Evolutionary conservation across 2,113 vertebrate genomes (phyloP).

Genomic region (Corythornis cristatus): DNA sequence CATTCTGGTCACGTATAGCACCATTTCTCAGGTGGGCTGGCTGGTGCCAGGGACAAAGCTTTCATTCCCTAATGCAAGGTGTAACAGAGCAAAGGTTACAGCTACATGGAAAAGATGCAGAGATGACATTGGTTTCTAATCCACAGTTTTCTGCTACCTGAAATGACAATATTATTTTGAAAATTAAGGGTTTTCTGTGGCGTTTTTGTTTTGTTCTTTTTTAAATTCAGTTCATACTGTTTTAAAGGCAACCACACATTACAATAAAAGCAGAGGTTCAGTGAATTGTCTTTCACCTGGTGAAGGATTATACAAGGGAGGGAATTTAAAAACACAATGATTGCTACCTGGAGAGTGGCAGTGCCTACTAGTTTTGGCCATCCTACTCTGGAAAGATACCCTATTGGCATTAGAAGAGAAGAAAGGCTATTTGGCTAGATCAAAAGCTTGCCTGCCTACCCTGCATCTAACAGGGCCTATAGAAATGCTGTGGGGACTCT

Average conservation of each 20-base stretch:
- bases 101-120: not conserved
- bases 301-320: not conserved
- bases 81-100: slow-evolving; percentile 1
- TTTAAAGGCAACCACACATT: not conserved
- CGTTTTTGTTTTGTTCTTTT: not conserved
- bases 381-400: not conserved
- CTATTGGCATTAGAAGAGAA: not conserved
- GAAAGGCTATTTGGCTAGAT: not conserved
- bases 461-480: not conserved
- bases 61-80: not conserved
- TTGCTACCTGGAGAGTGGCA: not conserved
- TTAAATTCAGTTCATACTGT: not conserved
- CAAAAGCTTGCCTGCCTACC: not conserved
- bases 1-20: not conserved
- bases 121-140: slow-evolving; percentile 19
- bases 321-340: not conserved
- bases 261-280: not conserved
- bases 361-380: not conserved
- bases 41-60: not conserved
- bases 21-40: not conserved
- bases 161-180: not conserved
- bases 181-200: not conserved
- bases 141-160: not conserved
- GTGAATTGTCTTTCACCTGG: not conserved
- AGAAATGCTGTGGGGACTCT: not conserved